Percentiles rank a stretch among this genome's conserved stretches.
Evolutionary conservation across 2,888 invertebrate genomes (phyloP).

Genomic region (Xestia xanthographa): DNA sequence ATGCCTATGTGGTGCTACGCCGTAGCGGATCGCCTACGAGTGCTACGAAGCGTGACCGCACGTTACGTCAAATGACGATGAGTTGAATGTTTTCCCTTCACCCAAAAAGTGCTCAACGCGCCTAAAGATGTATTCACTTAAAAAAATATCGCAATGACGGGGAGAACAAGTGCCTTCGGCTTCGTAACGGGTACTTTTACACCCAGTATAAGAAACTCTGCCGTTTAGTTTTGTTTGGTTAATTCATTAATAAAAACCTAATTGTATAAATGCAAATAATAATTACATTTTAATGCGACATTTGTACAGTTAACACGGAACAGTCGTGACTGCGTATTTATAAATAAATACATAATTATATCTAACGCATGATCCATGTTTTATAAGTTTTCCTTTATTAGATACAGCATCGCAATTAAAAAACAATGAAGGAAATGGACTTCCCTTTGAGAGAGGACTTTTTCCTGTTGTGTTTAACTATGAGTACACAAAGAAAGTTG

Average conservation of each 20-base stretch:
- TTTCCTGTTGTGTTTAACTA: slow-evolving; percentile 4
- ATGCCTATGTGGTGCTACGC: too few species aligned
- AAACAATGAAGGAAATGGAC: slow-evolving; percentile 26
- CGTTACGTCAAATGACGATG: too few species aligned
- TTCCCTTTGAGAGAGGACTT: slow-evolving; percentile 28
- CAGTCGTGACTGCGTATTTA: background rate
- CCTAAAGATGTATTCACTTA: too few species aligned
- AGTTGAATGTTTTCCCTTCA: too few species aligned
- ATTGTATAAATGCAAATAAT: background rate
- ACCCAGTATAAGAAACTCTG: too few species aligned
- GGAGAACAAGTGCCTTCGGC: too few species aligned
- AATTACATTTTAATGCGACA: background rate
- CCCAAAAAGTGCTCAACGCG: too few species aligned
- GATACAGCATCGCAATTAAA: slow-evolving; percentile 29
- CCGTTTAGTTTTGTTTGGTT: too few species aligned
- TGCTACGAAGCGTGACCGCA: too few species aligned
- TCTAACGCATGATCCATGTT: background rate
- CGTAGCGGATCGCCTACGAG: too few species aligned
- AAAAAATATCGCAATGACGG: too few species aligned
- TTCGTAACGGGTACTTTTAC: too few species aligned
- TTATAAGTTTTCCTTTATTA: background rate
- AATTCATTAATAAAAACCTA: background rate
- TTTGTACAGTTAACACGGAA: background rate
- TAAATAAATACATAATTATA: background rate
- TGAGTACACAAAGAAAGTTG: slow-evolving; percentile 28